phyloP scores from a whole-genome alignment of 2,888 invertebrate species.

The Linnaemya vulpina region DNA sequence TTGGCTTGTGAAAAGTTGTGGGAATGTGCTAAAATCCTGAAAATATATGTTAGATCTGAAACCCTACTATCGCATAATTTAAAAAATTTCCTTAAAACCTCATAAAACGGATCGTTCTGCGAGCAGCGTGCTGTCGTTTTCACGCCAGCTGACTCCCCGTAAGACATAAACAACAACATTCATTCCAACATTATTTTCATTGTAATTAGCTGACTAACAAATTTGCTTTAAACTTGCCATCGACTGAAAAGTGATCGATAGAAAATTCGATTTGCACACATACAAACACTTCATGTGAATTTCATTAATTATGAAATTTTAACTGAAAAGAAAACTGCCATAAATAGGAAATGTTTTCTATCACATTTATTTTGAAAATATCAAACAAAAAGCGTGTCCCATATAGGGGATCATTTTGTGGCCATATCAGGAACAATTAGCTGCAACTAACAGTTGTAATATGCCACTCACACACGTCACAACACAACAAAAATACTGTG shows the following conservation, averaged over 20 bases:
- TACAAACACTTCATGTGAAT: conserved; percentile 37
- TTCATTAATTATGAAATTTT: conserved; percentile 58
- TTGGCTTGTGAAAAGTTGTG: too few relatives aligned
- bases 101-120: too few relatives aligned
- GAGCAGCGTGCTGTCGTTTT: too few relatives aligned
- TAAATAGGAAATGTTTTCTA: conserved; percentile 36
- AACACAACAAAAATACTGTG: conserved; percentile 10
- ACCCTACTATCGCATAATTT: too few relatives aligned
- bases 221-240: neutral
- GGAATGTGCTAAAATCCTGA: too few relatives aligned
- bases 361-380: conserved; percentile 31
- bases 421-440: conserved; percentile 64
- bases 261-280: neutral
- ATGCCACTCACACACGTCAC: conserved; percentile 59
- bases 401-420: conserved; percentile 68
- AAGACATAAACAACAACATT: neutral
- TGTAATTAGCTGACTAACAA: neutral
- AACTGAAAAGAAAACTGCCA: neutral
- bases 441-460: conserved; percentile 47
- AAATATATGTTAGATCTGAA: too few relatives aligned
- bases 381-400: conserved; percentile 45
- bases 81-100: too few relatives aligned
- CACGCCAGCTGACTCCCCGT: too few relatives aligned
- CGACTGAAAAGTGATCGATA: conserved; percentile 38
- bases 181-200: neutral